A percentile compares a stretch with the other conserved stretches of the same genome.
These are phyloP conservation scores for Botrylloides violaceus DNA, from an alignment of 23 tunicate genomes.

Conservation along the genomic window DNA sequence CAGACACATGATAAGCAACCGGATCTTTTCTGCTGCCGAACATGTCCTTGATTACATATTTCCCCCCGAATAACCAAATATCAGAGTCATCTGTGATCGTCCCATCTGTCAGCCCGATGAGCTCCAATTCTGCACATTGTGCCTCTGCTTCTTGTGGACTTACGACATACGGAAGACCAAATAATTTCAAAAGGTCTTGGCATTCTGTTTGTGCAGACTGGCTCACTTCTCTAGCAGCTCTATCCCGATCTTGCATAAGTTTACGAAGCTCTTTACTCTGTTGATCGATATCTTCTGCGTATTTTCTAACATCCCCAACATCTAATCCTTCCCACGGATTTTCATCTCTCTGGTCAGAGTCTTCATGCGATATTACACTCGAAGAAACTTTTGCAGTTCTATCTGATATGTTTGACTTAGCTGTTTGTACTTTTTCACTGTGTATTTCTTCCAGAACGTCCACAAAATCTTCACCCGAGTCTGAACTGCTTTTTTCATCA, in stretches of 20 bases:
- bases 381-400: too few relatives aligned
- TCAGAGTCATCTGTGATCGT: conserved; percentile 94
- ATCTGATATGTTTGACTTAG: too few relatives aligned
- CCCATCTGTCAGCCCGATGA: conserved; percentile 53
- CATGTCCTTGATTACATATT: conserved; percentile 37
- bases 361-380: too few relatives aligned
- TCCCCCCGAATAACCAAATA: conserved; percentile 73
- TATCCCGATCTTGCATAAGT: conserved; percentile 31
- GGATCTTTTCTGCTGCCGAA: conserved; percentile 71
- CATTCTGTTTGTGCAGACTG: conserved; percentile 54
- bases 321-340: conserved; percentile 27
- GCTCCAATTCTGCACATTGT: conserved; percentile 81
- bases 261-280: conserved; percentile 40
- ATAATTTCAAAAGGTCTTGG: conserved; percentile 64
- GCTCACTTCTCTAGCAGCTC: conserved; percentile 61
- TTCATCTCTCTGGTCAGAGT: too few relatives aligned
- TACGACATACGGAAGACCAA: conserved; percentile 70
- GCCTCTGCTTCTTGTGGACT: conserved; percentile 98
- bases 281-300: conserved; percentile 28
- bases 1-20: conserved; percentile 20
- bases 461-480: conserved; percentile 34
- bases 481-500: too few relatives aligned
- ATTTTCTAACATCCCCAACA: neutral
- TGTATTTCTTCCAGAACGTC: conserved; percentile 9
- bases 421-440: neutral